A percentile compares a stretch with the other conserved stretches of the same genome.
phyloP scores from a whole-genome alignment of 2,888 invertebrate species.

The Oegoconia quadripuncta region DNA sequence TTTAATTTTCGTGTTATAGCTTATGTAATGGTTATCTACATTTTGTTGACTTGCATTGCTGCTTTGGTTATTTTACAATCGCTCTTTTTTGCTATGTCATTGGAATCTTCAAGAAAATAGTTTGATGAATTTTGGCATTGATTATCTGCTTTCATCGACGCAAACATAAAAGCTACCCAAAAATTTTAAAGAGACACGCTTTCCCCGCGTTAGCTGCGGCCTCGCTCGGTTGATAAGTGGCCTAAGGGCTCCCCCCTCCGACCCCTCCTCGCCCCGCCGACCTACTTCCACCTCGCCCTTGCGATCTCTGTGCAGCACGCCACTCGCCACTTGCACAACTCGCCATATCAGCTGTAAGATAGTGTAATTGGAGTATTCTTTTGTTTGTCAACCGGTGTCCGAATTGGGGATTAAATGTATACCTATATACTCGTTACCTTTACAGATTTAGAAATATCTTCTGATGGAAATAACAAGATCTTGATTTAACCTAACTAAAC shows the following conservation, averaged over 20 bases:
- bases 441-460: no score
- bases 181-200: slow-evolving; percentile 65
- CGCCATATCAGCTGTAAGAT: slow-evolving; percentile 71
- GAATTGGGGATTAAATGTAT: no score
- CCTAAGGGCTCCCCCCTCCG: slow-evolving; percentile 65
- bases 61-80: no score
- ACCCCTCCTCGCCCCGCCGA: slow-evolving; percentile 44
- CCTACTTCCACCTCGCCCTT: slow-evolving; percentile 61
- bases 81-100: no score
- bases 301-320: slow-evolving; percentile 72
- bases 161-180: slow-evolving; percentile 28
- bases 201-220: slow-evolving; percentile 51
- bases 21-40: no score
- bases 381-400: background rate
- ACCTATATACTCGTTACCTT: no score
- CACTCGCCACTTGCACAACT: slow-evolving; percentile 64
- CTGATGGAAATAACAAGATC: no score
- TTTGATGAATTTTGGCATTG: background rate
- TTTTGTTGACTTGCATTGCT: no score
- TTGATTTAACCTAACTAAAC: no score
- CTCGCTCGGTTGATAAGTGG: slow-evolving; percentile 67
- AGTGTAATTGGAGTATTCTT: slow-evolving; percentile 37
- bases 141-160: background rate
- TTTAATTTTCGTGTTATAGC: no score
- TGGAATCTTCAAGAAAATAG: no score